A percentile compares a stretch with the other conserved stretches of the same genome.
These are phyloP conservation scores for Tricholauxania praeusta DNA, from an alignment of 2,888 invertebrate species.

Conservation along the genomic window DNA sequence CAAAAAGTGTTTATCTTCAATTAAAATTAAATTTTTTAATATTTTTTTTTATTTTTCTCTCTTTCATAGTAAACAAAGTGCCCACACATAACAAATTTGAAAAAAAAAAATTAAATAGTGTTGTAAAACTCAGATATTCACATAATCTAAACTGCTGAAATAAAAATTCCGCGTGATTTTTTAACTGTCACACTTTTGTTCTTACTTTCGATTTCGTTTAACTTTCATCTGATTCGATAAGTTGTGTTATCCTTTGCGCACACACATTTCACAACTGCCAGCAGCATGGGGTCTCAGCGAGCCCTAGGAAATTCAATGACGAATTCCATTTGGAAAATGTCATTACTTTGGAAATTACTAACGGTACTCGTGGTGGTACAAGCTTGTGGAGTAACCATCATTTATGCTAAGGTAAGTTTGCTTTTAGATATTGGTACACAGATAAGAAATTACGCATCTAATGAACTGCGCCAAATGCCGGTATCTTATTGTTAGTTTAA, in stretches of 20 bases:
- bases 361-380: conserved; percentile 53
- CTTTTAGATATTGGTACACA: background rate
- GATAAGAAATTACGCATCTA: too few relatives aligned
- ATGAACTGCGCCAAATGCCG: too few relatives aligned
- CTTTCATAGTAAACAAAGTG: conserved; percentile 9
- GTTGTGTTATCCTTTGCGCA: background rate
- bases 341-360: conserved; percentile 52
- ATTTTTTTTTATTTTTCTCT: conserved; percentile 8
- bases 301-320: conserved; percentile 10
- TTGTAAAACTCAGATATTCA: background rate
- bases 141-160: background rate
- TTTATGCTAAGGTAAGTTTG: conserved; percentile 54
- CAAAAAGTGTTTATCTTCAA: background rate
- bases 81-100: background rate
- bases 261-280: background rate
- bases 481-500: too few relatives aligned
- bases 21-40: background rate
- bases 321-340: conserved; percentile 42
- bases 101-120: conserved; percentile 4
- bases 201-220: background rate
- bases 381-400: conserved; percentile 50
- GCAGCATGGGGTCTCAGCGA: conserved; percentile 13
- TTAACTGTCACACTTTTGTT: background rate
- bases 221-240: background rate
- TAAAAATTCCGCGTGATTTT: background rate